Conservation (phyloP, 2,797 vertebrate species). For the Australoheros facetus region DNA sequence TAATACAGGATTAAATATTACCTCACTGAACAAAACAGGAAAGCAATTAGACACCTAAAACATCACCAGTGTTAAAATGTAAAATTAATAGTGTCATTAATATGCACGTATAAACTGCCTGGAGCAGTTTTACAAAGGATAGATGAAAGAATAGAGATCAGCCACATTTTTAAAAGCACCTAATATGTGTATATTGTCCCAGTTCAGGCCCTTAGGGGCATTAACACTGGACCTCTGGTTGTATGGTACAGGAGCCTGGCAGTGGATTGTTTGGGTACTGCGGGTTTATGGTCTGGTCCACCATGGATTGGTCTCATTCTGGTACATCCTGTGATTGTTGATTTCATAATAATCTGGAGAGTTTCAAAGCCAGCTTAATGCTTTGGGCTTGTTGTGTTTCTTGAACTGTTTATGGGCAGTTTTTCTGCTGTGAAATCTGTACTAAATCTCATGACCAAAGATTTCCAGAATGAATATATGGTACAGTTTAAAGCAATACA, state of each 20-base stretch:
- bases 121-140: not conserved
- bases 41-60: not conserved
- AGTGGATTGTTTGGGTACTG: not conserved
- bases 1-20: not conserved
- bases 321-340: not conserved
- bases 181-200: not conserved
- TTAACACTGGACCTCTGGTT: not conserved
- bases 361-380: not conserved
- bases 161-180: not conserved
- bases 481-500: no score
- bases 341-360: not conserved
- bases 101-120: not conserved
- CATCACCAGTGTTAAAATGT: not conserved
- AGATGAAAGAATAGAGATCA: not conserved
- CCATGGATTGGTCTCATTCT: not conserved
- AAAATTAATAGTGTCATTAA: conserved; percentile 6
- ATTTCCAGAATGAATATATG: not conserved
- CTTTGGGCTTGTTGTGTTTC: not conserved
- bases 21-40: not conserved
- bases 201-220: not conserved
- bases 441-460: not conserved
- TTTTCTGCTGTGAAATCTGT: not conserved
- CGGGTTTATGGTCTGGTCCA: not conserved
- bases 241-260: not conserved
- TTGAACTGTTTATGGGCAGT: not conserved